Evolutionary conservation across 92 coral and sea anemone genomes (phyloP).

Genomic region (Parazoanthus swiftii): DNA sequence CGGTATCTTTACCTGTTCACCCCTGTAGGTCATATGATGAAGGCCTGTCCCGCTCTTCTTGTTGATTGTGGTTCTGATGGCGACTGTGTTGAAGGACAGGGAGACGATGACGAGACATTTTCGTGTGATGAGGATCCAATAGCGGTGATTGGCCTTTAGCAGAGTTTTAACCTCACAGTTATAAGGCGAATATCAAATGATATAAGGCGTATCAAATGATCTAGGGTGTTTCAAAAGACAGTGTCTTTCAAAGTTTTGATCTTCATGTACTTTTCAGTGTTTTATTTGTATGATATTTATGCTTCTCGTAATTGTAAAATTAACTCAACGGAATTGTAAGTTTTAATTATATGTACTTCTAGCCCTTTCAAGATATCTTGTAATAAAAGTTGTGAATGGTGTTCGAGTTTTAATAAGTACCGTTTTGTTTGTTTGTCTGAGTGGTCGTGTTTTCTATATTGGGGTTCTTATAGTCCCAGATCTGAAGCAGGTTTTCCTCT

Average conservation of each 20-base stretch:
- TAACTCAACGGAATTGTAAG: background rate
- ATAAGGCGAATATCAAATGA: background rate
- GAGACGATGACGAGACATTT: constrained; percentile 94
- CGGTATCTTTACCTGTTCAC: background rate
- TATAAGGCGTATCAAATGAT: no score
- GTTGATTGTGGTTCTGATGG: constrained; percentile 71
- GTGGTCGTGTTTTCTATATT: background rate
- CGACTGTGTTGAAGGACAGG: constrained; percentile 79
- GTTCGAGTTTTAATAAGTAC: background rate
- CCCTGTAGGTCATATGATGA: constrained; percentile 60
- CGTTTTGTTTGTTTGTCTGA: background rate
- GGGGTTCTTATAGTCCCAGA: background rate
- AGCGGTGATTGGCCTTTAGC: constrained; percentile 15
- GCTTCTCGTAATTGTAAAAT: background rate
- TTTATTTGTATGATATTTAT: background rate
- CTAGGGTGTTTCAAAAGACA: background rate
- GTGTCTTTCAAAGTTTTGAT: background rate
- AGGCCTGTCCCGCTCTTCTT: constrained; percentile 54
- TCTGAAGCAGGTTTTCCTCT: background rate
- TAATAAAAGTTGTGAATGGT: no score
- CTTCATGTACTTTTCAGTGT: background rate
- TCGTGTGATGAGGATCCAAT: constrained; percentile 93
- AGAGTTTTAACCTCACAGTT: background rate
- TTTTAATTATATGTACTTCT: no score
- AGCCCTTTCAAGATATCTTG: background rate